Base-by-base conservation (phyloP, 1,140 invertebrate species). In the Cardiocondyla obscurior region DNA sequence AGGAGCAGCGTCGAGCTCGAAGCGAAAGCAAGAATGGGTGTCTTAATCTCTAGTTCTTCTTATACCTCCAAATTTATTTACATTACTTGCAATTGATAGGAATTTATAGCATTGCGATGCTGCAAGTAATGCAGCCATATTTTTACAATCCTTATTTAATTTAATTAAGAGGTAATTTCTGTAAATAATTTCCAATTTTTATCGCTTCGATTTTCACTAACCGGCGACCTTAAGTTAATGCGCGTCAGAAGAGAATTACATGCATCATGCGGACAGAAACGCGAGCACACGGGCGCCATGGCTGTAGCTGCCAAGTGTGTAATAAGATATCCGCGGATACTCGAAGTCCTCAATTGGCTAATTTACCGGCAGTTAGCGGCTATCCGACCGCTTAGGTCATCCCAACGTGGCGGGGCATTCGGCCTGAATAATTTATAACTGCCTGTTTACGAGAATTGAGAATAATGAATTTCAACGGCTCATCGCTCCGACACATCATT, bases 261-360 rank as follows among this genome's bases (percentile, higher is more conserved):
- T 90, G 86, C 85, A 69, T 79, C 70, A 51, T 44, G 65, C 51
- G 83, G 81, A 87, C 82, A 85, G 28, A 69, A 70, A 72, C 90
- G 90, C 88, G 88, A 90, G 89, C 89, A 86, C 86, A 90, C 91
- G 91, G 91, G 92, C 92, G 92, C 92, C 90, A 93, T 92, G 86
- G 87, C 85, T 87, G 90, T 90, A 89, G 89, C 89, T 90, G 90
- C 89, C 90, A 93, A 94, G 92, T 93, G 91, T 94, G 93, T 94
- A 94, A 94, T 94, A 94, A 94, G 93, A 94, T 94, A 94, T 94
- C 93, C 93, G 93, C 93, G 93, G 93, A 94, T 93, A 94, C 93
- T 94, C 93, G 93, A 94, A 94, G 93, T 92, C 93, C 93, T 94
- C 93, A 94, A 94, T 94, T 94, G 93, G 93, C 92, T 94, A 94